These are phyloP conservation scores for Sipha flava DNA, from an alignment of 1,140 invertebrate genomes.

Conservation along the genomic window DNA sequence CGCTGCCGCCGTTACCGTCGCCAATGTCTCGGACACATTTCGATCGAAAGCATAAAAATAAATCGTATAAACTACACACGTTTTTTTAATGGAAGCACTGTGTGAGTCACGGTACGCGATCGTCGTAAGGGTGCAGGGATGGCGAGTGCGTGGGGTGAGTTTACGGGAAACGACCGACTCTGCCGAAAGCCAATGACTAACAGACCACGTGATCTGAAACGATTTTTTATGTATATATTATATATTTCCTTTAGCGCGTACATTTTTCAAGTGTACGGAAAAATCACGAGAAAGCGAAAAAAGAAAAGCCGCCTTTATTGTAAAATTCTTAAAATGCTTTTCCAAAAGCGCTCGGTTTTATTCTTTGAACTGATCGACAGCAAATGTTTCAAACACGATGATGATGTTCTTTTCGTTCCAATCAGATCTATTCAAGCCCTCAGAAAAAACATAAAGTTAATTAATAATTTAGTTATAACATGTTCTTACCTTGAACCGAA, in stretches of 20 bases:
- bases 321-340: not conserved
- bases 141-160: not conserved
- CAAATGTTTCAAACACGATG: not conserved
- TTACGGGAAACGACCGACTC: not conserved
- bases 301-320: not conserved
- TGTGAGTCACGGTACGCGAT: not conserved
- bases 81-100: slow-evolving; percentile 3
- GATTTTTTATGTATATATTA: not conserved
- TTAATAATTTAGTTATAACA: too few species aligned
- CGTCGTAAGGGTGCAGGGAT: not conserved
- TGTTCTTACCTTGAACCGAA: too few species aligned
- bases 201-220: not conserved
- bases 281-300: not conserved
- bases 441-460: too few species aligned
- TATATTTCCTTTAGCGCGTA: not conserved
- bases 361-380: not conserved
- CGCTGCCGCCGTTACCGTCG: too few species aligned
- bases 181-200: not conserved
- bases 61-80: not conserved
- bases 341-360: not conserved
- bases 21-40: slow-evolving; percentile 11
- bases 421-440: too few species aligned
- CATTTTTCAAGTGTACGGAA: not conserved
- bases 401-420: too few species aligned
- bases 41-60: slow-evolving; percentile 17